Percentiles rank a stretch among this genome's conserved stretches.
These are phyloP conservation scores for Drosophila eohydei DNA, from an alignment of 2,888 invertebrate genomes.

Conservation along the genomic window DNA sequence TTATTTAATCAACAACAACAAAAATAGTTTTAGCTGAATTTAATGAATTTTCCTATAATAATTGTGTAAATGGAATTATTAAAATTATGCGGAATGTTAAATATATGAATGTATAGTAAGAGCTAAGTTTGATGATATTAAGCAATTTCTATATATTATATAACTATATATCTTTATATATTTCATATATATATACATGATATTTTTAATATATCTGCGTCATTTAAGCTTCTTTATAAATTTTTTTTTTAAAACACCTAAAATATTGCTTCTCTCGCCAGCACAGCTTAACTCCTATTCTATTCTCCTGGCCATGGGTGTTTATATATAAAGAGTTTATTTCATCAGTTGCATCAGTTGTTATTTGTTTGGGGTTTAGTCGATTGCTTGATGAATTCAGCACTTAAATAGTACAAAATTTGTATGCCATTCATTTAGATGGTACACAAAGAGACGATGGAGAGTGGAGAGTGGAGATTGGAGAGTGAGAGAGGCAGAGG, in stretches of 20 bases:
- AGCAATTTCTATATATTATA: not conserved
- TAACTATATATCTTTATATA: not conserved
- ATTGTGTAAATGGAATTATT: too few species aligned
- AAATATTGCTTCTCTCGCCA: not conserved
- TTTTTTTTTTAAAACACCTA: not conserved
- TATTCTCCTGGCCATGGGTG: not conserved
- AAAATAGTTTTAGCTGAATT: too few species aligned
- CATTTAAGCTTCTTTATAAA: not conserved
- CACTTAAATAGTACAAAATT: conserved; percentile 72
- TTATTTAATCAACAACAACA: too few species aligned
- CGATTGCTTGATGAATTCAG: conserved; percentile 57
- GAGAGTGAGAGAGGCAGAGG: conserved; percentile 3
- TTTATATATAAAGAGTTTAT: conserved; percentile 7
- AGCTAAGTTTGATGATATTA: too few species aligned
- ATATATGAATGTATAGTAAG: too few species aligned
- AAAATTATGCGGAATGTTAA: too few species aligned
- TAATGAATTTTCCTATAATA: too few species aligned
- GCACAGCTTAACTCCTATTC: not conserved
- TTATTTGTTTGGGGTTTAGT: conserved; percentile 30
- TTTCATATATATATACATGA: not conserved
- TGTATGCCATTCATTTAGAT: conserved; percentile 79
- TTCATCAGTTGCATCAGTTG: conserved; percentile 9
- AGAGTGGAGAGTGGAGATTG: conserved; percentile 2
- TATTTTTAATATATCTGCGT: too few species aligned
- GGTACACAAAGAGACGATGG: conserved; percentile 54